Percentiles rank a stretch among this genome's conserved stretches.
These are phyloP conservation scores for Drosophila engyochracea DNA, from an alignment of 2,888 invertebrate genomes.

Conservation along the genomic window DNA sequence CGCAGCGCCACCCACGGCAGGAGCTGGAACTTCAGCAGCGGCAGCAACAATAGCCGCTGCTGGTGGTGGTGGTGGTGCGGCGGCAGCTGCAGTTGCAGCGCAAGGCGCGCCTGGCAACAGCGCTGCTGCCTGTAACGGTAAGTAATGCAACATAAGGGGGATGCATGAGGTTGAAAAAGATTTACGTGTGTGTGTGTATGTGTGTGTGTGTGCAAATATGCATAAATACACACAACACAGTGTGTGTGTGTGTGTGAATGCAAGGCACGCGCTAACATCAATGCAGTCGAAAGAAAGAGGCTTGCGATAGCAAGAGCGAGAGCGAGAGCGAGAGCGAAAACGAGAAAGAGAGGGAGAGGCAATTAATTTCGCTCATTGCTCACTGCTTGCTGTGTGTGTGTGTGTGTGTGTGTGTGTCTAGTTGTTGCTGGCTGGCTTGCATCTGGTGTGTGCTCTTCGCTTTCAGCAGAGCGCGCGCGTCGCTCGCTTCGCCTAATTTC, in stretches of 20 bases:
- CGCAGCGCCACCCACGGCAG: slow-evolving; percentile 55
- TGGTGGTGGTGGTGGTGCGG: slow-evolving; percentile 46
- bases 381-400: slow-evolving; percentile 16
- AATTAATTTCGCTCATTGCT: slow-evolving; percentile 39
- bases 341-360: slow-evolving; percentile 25
- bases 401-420: not conserved
- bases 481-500: slow-evolving; percentile 71
- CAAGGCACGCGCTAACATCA: slow-evolving; percentile 60
- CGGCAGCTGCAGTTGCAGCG: slow-evolving; percentile 35
- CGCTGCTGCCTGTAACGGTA: slow-evolving; percentile 76
- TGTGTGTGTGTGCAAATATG: slow-evolving; percentile 16
- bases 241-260: slow-evolving; percentile 17
- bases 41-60: slow-evolving; percentile 38
- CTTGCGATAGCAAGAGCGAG: slow-evolving; percentile 1
- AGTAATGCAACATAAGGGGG: slow-evolving; percentile 48
- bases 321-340: not conserved
- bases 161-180: slow-evolving; percentile 22
- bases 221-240: not conserved
- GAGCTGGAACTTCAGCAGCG: slow-evolving; percentile 41
- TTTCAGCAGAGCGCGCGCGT: slow-evolving; percentile 49
- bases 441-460: slow-evolving; percentile 30
- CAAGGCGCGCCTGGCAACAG: slow-evolving; percentile 66
- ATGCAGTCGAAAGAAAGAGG: slow-evolving; percentile 11
- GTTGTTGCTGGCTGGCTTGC: slow-evolving; percentile 40
- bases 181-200: slow-evolving; percentile 8